Percentiles rank a stretch among this genome's conserved stretches.
Conservation (phyloP, 2,113 vertebrate species). For the Syrrhaptes paradoxus region DNA sequence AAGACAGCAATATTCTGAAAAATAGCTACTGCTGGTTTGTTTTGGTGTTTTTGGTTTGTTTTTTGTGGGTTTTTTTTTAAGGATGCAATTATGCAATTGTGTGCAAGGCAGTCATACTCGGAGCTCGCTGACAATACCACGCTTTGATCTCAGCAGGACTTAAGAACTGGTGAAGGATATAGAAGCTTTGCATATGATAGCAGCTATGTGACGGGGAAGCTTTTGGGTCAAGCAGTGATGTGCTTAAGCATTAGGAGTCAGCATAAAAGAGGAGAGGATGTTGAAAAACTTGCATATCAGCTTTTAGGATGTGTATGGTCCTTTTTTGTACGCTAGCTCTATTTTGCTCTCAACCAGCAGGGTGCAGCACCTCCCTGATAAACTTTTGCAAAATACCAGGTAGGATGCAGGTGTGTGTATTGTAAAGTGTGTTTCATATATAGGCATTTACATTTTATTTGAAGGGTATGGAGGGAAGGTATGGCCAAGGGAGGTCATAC, state of each 20-base stretch:
- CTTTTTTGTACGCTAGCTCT: rapidly evolving
- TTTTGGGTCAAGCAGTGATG: neutral
- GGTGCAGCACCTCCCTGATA: constrained; percentile 31
- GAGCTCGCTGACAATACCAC: neutral
- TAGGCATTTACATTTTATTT: too few species aligned
- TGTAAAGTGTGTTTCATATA: neutral
- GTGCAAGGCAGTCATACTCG: rapidly evolving
- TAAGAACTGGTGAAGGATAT: neutral
- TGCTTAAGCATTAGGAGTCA: neutral
- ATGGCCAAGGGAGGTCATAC: neutral
- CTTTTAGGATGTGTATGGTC: neutral
- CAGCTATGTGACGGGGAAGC: neutral
- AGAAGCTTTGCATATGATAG: neutral
- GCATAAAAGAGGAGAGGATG: neutral
- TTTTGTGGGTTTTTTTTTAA: neutral
- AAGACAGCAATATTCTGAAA: neutral
- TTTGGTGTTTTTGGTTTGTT: too few species aligned
- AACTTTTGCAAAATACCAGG: neutral
- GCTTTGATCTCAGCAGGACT: neutral
- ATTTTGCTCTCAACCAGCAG: constrained; percentile 31
- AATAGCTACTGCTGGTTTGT: neutral
- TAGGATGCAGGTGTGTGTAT: neutral
- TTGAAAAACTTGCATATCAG: rapidly evolving
- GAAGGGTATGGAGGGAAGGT: neutral
- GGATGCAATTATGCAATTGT: neutral